phyloP scores from a whole-genome alignment of 2,888 invertebrate genomes.

The Asteroscopus sphinx region DNA sequence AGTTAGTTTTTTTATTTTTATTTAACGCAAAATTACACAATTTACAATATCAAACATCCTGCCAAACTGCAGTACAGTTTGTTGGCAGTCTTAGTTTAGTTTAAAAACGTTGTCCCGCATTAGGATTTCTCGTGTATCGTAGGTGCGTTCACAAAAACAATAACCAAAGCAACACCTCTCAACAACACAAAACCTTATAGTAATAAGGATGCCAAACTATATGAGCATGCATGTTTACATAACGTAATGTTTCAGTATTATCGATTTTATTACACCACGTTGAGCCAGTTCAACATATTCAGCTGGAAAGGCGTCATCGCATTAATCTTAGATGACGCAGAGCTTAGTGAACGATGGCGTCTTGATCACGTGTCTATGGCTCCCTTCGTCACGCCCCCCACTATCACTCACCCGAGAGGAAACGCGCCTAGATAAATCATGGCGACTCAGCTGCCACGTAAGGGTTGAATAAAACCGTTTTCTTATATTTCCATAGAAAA shows the following conservation, averaged over 20 bases:
- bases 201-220: not conserved
- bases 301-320: slow-evolving; percentile 4
- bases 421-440: slow-evolving; percentile 29
- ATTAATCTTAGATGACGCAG: slow-evolving; percentile 16
- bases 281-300: not conserved
- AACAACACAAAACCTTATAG: not conserved
- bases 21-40: too few species aligned
- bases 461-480: slow-evolving; percentile 16
- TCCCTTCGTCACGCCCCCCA: slow-evolving; percentile 18
- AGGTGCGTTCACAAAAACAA: too few species aligned
- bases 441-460: slow-evolving; percentile 18
- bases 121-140: too few species aligned
- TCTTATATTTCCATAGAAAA: not conserved
- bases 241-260: not conserved
- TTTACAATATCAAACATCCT: too few species aligned
- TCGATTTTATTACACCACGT: not conserved
- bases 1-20: too few species aligned
- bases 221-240: not conserved
- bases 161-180: too few species aligned
- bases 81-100: too few species aligned
- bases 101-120: too few species aligned
- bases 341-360: slow-evolving; percentile 3
- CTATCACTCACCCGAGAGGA: slow-evolving; percentile 9
- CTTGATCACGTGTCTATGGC: not conserved
- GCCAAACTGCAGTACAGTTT: too few species aligned